These are phyloP conservation scores for Trichosurus vulpecula DNA, from an alignment of 2,797 vertebrate species.

Conservation along the genomic window DNA sequence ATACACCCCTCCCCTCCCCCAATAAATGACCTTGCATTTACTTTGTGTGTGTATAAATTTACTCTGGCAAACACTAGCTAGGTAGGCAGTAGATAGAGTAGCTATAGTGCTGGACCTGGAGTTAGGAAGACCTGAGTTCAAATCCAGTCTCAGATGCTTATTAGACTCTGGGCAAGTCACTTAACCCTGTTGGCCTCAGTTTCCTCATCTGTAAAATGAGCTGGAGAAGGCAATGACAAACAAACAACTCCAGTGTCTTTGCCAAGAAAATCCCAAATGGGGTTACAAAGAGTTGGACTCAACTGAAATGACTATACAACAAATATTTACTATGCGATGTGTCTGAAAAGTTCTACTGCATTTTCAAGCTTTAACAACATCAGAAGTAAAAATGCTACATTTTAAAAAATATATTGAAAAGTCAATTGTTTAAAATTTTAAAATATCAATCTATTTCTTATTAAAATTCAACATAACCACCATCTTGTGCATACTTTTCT, in stretches of 20 bases:
- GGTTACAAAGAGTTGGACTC: neutral
- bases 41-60: neutral
- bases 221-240: neutral
- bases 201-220: neutral
- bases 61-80: neutral
- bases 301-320: neutral
- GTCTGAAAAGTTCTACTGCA: neutral
- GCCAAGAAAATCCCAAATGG: neutral
- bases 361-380: neutral
- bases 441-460: neutral
- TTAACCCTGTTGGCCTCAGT: neutral
- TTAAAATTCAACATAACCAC: neutral
- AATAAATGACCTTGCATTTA: neutral
- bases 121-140: neutral
- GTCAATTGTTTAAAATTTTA: neutral
- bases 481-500: neutral
- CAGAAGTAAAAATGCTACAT: neutral
- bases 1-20: neutral
- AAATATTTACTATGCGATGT: neutral
- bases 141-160: neutral
- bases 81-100: neutral
- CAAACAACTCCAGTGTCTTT: neutral
- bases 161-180: neutral
- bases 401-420: neutral
- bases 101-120: neutral